Base-by-base conservation (phyloP, 2,797 vertebrate genomes). In the Cynodonichthys magdalenae region DNA sequence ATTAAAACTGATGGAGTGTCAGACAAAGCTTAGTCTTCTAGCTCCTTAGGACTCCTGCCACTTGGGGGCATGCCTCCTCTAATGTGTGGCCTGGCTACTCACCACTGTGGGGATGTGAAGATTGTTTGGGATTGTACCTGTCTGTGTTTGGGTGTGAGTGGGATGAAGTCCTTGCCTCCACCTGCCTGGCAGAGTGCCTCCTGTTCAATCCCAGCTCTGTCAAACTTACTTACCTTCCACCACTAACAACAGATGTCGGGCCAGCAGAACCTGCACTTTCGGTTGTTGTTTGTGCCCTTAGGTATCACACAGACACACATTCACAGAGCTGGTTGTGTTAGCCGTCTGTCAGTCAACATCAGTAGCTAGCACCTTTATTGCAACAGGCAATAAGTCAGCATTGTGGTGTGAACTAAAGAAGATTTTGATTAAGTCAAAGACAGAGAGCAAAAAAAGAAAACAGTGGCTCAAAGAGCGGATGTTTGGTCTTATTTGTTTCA, bases 191-290 rank as follows among this genome's bases (percentile, higher is more conserved):
- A 88, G 88, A 88, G 87, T 86, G 74, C 87, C 90, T 90, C 88
- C 86, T 90, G 87, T 91, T 90, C 85, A 89, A 91, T 91, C 88
- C 89, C 80, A 89, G 80, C 77, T 87, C 84, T 91, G 89, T 91
- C 90, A 91, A 90, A 91, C 86, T 89, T 86, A 85, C 83, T 90
- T 90, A 90, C 77, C 82, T 82, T 87, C 80, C 79, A 88, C 87
- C 78, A 83, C 87, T 86, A 89, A 89, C 89, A 91, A 81, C 89
- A 87, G 88, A 91, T 89, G 89, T 88, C 87, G 87, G 78, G 80
- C 79, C 75, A 75, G 74, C 80, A 79, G 76, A 87, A 84, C 85
- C 86, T 84, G 86, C 83, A 80, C 88, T 87, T 85, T 80, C 59
- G 81, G 82, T 88, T 90, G 88, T 89, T 88, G 71, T 90, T 86